Evolutionary conservation across 2,113 vertebrate genomes (phyloP), one percentile per base, ranked within the genome.

Genomic region (Crocuta crocuta): DNA sequence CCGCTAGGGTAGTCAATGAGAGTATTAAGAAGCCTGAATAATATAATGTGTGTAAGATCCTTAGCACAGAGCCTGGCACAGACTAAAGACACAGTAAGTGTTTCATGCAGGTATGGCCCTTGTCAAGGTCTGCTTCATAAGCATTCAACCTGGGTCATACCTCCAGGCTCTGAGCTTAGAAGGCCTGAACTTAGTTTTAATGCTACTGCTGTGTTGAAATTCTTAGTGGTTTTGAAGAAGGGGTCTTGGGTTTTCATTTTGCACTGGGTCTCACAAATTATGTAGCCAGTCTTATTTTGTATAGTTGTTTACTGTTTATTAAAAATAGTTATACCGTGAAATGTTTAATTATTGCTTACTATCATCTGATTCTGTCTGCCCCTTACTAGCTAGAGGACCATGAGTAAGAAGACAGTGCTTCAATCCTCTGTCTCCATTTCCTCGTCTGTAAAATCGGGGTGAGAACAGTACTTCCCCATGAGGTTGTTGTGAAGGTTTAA

Each of bases 241-340:
- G 21, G 33, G 10, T 4, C 35, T 65, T 2, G 0, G 11, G 12
- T 71, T 92, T 86, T 45, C 63, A 91, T 82, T 81, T 53, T 61
- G 23, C 24, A 39, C 10, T 24, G 1, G 55, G 45, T 80, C n/a
- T 28, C 50, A 39, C 9, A 21, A 86, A 53, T 79, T 12, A 74
- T 1, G 16, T 28, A 48, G 55, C 39, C 3, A 7, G n/a, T 76
- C 43, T 28, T 66, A 28, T 39, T 82, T 63, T 89, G 31, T 80
- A 31, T 39, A 24, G 8, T 55, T 63, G 8, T n/a, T 24, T 83
- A 3, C 48, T n/a, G 26, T 53, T 85, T 86, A 70, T 83, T 92
- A 97, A 89, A 92, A 92, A 92, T 73, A 39, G 50, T 55, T 55
- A 82, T 28, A 89, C 35, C 65, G 65, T 31, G 21, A 93, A 78